Evolutionary conservation across 2,113 vertebrate species (phyloP), one percentile per base, ranked within the genome.

Genomic region (Thomomys bottae): DNA sequence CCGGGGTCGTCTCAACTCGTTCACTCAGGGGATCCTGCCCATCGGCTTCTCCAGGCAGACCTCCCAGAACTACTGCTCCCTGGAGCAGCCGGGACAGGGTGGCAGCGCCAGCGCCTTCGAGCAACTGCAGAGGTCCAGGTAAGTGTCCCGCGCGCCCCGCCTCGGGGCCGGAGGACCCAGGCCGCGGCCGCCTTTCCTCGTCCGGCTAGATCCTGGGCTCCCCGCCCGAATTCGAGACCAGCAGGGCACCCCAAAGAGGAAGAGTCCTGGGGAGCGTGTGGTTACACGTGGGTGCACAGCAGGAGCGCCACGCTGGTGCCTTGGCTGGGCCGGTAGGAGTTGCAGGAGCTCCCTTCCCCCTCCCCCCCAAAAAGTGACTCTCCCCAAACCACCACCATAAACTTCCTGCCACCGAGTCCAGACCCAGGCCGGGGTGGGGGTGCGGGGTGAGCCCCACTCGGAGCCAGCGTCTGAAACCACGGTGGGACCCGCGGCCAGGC

Each of bases 21-120:
- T 99, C 98, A 99, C 99, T 98, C 99, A 99, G 97, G 99, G 99
- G 97, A 98, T 98, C 96, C 96, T 98, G 94, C 98, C 99, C 71
- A 97, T 98, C 72, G 92, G 98, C 86, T 98, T 98, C 98, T 97
- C 98, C 97, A 98, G 98, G 93, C 96, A 91, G 85, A 94, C 95
- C 97, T 97, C 98, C 92, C 98, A 98, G 93, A 97, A 96, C 96
- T 97, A 97, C 97, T 97, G 98, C 92, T 96, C 98, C 64, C 96
- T 98, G 93, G 99, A 99, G 96, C 96, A 95, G 95, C 97, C 97
- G 63, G 98, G 97, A 78, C 98, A 97, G 96, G 98, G 88, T 28
- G 90, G 97, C 34, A 96, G 98, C 94, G 97, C 96, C 96, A 96
- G 98, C 82, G 98, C 98, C 66, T 95, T 98, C 45, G 99, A 99